Conservation (phyloP, 1,140 invertebrate genomes). For the Anastrepha ludens region DNA sequence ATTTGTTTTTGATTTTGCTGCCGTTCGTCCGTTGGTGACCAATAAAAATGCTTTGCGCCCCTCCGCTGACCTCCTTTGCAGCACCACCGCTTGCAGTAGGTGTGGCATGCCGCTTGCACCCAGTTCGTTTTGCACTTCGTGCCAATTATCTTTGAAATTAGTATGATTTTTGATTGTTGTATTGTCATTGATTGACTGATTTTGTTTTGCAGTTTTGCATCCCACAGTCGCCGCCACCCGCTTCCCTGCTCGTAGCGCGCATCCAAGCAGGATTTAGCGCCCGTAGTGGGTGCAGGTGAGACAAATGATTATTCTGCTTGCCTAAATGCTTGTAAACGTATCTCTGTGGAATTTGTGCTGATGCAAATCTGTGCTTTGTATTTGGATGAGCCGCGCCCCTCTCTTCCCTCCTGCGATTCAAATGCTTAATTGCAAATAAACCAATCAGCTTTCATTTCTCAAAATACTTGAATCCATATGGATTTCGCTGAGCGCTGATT, state of each 20-base stretch:
- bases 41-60: conserved; percentile 31
- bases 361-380: not conserved
- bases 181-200: conserved; percentile 52
- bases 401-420: not conserved
- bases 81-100: not conserved
- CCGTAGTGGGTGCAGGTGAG: not conserved
- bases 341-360: not conserved
- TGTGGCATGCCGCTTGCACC: conserved; percentile 42
- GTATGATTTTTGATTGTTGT: conserved; percentile 53
- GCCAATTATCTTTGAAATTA: conserved; percentile 50
- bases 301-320: not conserved
- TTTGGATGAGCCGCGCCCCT: not conserved
- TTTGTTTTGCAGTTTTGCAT: conserved; percentile 24
- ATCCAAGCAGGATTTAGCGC: not conserved
- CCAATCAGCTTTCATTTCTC: conserved; percentile 34
- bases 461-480: conserved; percentile 45
- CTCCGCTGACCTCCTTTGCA: not conserved
- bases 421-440: conserved; percentile 39
- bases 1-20: not conserved
- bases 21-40: conserved; percentile 2
- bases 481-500: conserved; percentile 1
- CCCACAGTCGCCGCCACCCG: not conserved
- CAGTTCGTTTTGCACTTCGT: conserved; percentile 26
- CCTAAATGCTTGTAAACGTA: not conserved
- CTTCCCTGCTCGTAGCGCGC: not conserved